phyloP scores from a whole-genome alignment of 2,113 vertebrate species.

The Dasypus novemcinctus region DNA sequence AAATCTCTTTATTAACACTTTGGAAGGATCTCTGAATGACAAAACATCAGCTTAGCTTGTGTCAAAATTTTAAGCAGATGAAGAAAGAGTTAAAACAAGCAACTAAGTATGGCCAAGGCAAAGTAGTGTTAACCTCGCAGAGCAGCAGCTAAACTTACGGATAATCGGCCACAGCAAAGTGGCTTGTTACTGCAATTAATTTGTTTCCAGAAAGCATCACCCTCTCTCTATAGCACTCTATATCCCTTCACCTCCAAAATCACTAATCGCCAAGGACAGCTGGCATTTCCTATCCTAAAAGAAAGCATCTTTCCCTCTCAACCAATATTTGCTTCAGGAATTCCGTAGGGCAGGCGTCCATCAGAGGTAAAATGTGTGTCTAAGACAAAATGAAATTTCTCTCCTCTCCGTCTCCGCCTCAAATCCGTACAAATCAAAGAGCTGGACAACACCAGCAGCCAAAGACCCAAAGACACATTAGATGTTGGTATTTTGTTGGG shows the following conservation, averaged over 20 bases:
- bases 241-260: conserved; percentile 23
- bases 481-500: not conserved
- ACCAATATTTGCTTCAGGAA: not conserved
- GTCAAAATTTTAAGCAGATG: conserved; percentile 20
- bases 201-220: conserved; percentile 5
- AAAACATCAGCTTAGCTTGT: not conserved
- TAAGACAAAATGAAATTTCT: conserved; percentile 33
- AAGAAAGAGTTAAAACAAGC: conserved; percentile 59
- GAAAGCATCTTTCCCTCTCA: conserved; percentile 20
- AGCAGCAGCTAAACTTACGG: conserved; percentile 55
- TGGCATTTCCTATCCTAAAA: not conserved
- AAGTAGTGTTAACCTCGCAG: conserved; percentile 39
- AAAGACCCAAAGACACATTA: not conserved
- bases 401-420: not conserved
- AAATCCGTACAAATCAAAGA: conserved; percentile 14
- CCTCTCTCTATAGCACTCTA: not conserved
- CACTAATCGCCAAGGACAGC: not conserved
- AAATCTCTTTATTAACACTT: not conserved
- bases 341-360: not conserved
- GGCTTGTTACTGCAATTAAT: not conserved
- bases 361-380: conserved; percentile 5
- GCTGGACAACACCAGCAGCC: not conserved
- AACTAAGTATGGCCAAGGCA: conserved; percentile 40
- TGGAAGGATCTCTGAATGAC: not conserved
- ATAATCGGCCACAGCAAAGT: not conserved